A percentile compares a stretch with the other conserved stretches of the same genome.
Evolutionary conservation across 2,113 vertebrate species (phyloP).

Genomic region (Chaetodon auriga): DNA sequence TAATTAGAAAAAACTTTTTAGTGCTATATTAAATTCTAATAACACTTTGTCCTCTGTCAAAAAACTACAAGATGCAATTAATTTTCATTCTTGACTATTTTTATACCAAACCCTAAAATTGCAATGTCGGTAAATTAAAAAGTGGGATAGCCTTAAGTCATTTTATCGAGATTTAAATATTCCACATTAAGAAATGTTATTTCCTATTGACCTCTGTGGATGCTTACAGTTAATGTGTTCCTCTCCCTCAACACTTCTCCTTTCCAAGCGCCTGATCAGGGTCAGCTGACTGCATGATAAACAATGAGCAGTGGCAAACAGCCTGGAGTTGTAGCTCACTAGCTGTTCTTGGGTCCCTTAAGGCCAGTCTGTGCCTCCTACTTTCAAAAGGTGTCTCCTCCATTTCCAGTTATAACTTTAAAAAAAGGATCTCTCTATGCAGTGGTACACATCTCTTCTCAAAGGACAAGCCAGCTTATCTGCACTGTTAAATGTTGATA

Average conservation of each 20-base stretch:
- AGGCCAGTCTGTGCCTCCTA: conserved; percentile 47
- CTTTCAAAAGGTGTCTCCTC: conserved; percentile 38
- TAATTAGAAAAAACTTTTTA: neutral
- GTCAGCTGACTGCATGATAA: conserved; percentile 86
- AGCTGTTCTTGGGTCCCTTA: conserved; percentile 69
- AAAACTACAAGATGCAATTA: neutral
- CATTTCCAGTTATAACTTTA: neutral
- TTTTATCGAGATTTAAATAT: conserved; percentile 19
- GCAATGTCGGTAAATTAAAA: neutral
- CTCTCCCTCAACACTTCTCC: conserved; percentile 80
- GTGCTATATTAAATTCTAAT: neutral
- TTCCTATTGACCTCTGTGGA: conserved; percentile 67
- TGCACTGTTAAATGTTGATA: conserved; percentile 55
- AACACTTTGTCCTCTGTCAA: neutral
- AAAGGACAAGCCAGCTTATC: conserved; percentile 41
- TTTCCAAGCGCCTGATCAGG: conserved; percentile 84
- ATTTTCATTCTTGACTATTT: neutral
- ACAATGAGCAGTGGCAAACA: conserved; percentile 81
- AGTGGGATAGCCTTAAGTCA: neutral
- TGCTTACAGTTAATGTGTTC: conserved; percentile 74
- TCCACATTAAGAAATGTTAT: conserved; percentile 35
- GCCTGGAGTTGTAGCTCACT: conserved; percentile 76
- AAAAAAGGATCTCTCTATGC: neutral
- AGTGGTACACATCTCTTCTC: conserved; percentile 32
- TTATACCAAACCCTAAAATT: neutral